phyloP scores from a whole-genome alignment of 2,113 vertebrate species.

The Strix aluco region DNA sequence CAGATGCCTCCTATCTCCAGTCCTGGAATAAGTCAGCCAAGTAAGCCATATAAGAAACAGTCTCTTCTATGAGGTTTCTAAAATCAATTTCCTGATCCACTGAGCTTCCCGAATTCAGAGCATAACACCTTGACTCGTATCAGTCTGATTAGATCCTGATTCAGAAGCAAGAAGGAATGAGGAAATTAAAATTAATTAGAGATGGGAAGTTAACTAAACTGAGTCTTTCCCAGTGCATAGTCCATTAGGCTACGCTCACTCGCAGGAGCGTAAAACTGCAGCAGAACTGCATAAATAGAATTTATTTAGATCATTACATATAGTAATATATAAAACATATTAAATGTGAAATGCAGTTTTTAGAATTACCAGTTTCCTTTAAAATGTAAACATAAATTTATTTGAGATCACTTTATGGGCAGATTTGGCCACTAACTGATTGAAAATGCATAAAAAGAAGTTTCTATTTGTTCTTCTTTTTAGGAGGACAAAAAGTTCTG shows the following conservation, averaged over 20 bases:
- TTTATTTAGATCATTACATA: neutral
- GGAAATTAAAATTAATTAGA: neutral
- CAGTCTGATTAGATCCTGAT: neutral
- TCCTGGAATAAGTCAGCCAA: neutral
- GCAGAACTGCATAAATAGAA: neutral
- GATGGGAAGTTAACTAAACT: neutral
- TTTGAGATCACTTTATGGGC: neutral
- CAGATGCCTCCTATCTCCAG: neutral
- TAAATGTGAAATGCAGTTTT: conserved; percentile 17
- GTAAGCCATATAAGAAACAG: neutral
- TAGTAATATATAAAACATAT: neutral
- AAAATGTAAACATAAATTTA: neutral
- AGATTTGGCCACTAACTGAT: conserved; percentile 13
- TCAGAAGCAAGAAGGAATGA: neutral
- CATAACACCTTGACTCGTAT: neutral
- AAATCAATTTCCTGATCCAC: neutral
- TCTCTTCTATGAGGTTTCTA: neutral
- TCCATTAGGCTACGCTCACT: neutral
- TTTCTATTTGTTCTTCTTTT: conserved; percentile 75
- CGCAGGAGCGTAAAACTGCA: neutral
- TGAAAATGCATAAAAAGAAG: conserved; percentile 70
- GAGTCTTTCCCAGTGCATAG: neutral
- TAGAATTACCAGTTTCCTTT: conserved; percentile 1
- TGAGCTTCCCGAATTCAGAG: neutral
- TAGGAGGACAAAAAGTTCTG: conserved; percentile 99